phyloP scores from a whole-genome alignment of 2,113 vertebrate species.

The Bungarus multicinctus region DNA sequence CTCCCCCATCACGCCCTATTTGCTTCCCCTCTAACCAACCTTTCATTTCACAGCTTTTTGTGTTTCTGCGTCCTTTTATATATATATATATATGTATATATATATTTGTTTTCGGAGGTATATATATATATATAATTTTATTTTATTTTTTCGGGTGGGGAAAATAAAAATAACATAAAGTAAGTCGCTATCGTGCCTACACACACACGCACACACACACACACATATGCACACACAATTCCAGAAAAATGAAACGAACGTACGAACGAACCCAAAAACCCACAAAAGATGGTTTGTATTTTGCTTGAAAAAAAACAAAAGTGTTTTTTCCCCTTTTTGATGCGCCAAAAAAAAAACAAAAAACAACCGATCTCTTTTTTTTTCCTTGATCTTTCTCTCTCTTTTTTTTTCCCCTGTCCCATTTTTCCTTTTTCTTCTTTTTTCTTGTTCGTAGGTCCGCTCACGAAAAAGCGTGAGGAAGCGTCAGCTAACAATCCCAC shows the following conservation, averaged over 20 bases:
- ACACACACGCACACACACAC: no score
- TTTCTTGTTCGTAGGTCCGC: slow-evolving; percentile 96
- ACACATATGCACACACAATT: background rate
- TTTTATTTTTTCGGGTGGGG: background rate
- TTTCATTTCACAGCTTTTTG: slow-evolving; percentile 25
- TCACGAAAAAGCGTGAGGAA: slow-evolving; percentile 88
- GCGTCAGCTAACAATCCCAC: slow-evolving; percentile 63
- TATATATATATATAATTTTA: background rate
- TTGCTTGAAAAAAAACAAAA: background rate
- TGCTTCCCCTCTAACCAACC: slow-evolving; percentile 14
- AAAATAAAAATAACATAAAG: background rate
- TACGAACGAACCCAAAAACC: background rate
- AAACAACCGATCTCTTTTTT: slow-evolving; percentile 8
- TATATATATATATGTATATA: no score
- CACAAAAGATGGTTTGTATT: slow-evolving; percentile 10
- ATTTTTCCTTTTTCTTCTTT: slow-evolving; percentile 73
- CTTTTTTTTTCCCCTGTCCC: slow-evolving; percentile 60
- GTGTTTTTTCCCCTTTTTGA: slow-evolving; percentile 29
- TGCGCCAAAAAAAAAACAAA: slow-evolving; percentile 3
- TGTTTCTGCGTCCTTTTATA: slow-evolving; percentile 5
- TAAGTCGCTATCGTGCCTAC: background rate
- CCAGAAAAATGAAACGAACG: background rate
- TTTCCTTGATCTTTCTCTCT: slow-evolving; percentile 35
- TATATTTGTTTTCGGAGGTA: no score
- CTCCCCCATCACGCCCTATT: background rate